phyloP scores from a whole-genome alignment of 2,113 vertebrate species.

The Amazona vittata region DNA sequence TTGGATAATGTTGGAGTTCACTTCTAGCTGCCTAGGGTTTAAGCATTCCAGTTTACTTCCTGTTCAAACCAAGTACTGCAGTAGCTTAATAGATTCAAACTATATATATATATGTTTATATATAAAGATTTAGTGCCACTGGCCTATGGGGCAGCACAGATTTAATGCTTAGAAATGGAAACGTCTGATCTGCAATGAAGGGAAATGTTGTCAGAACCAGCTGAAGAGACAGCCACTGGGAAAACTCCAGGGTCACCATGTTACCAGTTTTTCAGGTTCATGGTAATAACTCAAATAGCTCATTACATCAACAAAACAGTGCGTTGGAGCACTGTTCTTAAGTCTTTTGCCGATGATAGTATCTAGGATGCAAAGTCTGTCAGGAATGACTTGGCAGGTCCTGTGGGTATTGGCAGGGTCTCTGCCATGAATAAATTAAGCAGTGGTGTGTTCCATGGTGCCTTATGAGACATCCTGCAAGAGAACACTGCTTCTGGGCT shows the following conservation, averaged over 20 bases:
- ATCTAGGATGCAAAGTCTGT: background rate
- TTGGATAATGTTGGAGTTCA: background rate
- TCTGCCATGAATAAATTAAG: background rate
- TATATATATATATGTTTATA: background rate
- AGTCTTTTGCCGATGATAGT: background rate
- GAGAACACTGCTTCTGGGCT: background rate
- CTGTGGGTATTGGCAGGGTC: background rate
- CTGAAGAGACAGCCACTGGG: background rate
- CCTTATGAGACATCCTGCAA: background rate
- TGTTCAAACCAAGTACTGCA: background rate
- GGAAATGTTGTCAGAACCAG: background rate
- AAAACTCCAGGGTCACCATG: background rate
- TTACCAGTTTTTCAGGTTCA: background rate
- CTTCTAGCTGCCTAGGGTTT: background rate
- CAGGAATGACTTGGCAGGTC: background rate
- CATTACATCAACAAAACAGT: background rate
- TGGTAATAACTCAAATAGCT: background rate
- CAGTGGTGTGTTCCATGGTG: background rate
- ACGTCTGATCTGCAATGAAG: background rate
- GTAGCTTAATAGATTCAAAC: background rate
- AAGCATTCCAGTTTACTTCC: background rate
- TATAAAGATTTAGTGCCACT: background rate
- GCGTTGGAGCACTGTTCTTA: background rate
- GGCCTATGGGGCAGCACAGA: background rate
- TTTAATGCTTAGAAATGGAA: background rate